These are phyloP conservation scores for Mugil cephalus DNA, from an alignment of 2,113 vertebrate species.

Conservation along the genomic window DNA sequence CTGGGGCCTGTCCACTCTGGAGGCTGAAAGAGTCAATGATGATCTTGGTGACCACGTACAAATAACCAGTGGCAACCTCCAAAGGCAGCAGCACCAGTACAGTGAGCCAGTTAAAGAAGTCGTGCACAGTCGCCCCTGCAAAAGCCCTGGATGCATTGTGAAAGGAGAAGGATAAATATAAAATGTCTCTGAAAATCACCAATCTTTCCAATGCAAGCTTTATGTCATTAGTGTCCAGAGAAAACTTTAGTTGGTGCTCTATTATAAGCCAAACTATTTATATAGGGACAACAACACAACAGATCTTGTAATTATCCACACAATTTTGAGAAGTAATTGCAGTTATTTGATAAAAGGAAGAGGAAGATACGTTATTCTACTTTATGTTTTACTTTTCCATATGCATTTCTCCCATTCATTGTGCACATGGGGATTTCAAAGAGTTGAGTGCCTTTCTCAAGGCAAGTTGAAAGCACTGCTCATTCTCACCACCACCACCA, in stretches of 20 bases:
- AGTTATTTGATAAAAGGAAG: too few species aligned
- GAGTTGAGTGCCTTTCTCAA: too few species aligned
- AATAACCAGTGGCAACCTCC: conserved; percentile 88
- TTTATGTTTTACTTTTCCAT: too few species aligned
- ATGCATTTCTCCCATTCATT: too few species aligned
- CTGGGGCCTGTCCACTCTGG: conserved; percentile 90
- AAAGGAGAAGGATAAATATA: not conserved
- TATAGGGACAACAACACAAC: too few species aligned
- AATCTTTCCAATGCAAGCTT: not conserved
- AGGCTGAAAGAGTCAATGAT: conserved; percentile 89
- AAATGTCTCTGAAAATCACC: conserved; percentile 16
- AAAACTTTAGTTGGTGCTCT: not conserved
- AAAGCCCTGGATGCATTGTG: conserved; percentile 87
- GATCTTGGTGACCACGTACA: conserved; percentile 87
- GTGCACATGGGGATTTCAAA: too few species aligned
- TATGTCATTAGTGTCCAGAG: not conserved
- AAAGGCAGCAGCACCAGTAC: conserved; percentile 91
- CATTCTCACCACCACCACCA: too few species aligned
- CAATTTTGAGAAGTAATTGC: too few species aligned
- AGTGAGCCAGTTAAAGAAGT: conserved; percentile 98
- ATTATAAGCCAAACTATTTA: not conserved
- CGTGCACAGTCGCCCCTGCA: conserved; percentile 94
- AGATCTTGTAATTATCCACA: too few species aligned
- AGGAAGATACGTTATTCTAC: too few species aligned
- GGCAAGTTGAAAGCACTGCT: too few species aligned